These are phyloP conservation scores for Myocastor coypus DNA, from an alignment of 2,113 vertebrate genomes.

Conservation along the genomic window DNA sequence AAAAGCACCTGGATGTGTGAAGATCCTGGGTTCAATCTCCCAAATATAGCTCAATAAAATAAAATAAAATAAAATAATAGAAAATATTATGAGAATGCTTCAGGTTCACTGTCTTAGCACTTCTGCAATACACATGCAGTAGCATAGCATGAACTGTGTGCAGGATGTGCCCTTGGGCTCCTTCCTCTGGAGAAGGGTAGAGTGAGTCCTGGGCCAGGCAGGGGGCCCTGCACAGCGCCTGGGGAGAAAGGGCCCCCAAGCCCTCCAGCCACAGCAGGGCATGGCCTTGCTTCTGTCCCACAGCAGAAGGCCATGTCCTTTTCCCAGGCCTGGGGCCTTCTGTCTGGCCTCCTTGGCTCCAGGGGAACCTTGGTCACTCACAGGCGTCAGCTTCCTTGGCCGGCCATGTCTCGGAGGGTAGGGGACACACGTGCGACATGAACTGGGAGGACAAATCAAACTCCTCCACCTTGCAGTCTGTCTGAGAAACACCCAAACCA, in stretches of 20 bases:
- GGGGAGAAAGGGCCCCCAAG: neutral
- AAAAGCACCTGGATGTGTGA: neutral
- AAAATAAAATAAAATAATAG: neutral
- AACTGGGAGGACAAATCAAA: neutral
- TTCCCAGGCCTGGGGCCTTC: neutral
- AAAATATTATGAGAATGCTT: neutral
- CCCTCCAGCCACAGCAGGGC: neutral
- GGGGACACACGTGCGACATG: neutral
- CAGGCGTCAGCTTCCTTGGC: neutral
- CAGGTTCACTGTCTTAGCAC: neutral
- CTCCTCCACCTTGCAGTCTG: neutral
- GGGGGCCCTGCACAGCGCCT: neutral
- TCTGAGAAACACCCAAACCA: neutral
- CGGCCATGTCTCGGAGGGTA: neutral
- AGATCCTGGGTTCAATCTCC: neutral
- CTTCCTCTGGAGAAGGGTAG: neutral
- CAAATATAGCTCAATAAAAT: no score
- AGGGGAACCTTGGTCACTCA: neutral
- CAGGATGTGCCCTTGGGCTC: neutral
- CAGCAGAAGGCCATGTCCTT: neutral
- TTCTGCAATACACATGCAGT: neutral
- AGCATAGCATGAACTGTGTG: neutral
- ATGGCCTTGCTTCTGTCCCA: neutral
- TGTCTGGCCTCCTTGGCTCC: neutral
- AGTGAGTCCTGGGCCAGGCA: neutral